Conservation (phyloP, 2,888 invertebrate species). For the Blastobasis adustella region DNA sequence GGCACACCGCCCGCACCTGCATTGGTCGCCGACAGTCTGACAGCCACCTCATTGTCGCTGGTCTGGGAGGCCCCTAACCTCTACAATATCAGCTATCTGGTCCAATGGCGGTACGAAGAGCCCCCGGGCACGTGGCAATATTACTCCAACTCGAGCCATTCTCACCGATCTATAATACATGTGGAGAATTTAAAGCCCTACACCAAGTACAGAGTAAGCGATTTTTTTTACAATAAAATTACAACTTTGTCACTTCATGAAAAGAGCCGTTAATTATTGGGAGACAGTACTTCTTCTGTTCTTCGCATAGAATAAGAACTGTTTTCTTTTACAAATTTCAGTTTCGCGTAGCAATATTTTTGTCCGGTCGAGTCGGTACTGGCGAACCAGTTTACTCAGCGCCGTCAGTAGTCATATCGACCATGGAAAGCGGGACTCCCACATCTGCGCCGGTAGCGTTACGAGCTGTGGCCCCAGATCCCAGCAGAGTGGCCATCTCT, state of each 20-base stretch:
- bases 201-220: slow-evolving; percentile 88
- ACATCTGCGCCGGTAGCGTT: slow-evolving; percentile 85
- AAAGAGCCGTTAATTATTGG: no score
- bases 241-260: neutral
- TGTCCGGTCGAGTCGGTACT: slow-evolving; percentile 80
- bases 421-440: slow-evolving; percentile 82
- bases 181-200: slow-evolving; percentile 89
- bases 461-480: slow-evolving; percentile 85
- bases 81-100: slow-evolving; percentile 75
- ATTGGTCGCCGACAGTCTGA: slow-evolving; percentile 84
- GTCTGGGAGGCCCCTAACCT: slow-evolving; percentile 81
- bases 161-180: slow-evolving; percentile 78
- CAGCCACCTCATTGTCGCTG: slow-evolving; percentile 85
- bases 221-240: neutral
- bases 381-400: slow-evolving; percentile 83
- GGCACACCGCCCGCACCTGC: slow-evolving; percentile 84
- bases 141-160: slow-evolving; percentile 83
- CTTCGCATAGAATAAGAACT: no score
- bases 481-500: slow-evolving; percentile 87
- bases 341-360: slow-evolving; percentile 90
- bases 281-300: no score
- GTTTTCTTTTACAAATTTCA: slow-evolving; percentile 39
- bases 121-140: slow-evolving; percentile 86
- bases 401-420: slow-evolving; percentile 85
- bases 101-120: slow-evolving; percentile 86